A percentile compares a stretch with the other conserved stretches of the same genome.
Conservation (phyloP, 2,888 invertebrate genomes). For the Oligia strigilis region DNA sequence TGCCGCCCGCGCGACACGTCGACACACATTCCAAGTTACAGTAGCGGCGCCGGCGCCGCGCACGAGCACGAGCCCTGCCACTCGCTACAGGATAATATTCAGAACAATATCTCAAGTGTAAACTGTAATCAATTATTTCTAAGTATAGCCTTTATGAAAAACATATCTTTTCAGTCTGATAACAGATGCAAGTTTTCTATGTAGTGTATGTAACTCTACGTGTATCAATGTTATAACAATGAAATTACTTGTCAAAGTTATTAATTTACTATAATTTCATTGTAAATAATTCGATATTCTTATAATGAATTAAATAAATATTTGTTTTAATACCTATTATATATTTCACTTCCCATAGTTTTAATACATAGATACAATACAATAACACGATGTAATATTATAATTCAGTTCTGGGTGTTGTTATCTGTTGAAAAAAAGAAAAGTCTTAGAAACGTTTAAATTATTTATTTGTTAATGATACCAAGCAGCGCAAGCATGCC, state of each 20-base stretch:
- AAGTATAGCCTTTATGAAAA: slow-evolving; percentile 87
- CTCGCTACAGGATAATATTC: slow-evolving; percentile 81
- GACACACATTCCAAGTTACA: slow-evolving; percentile 88
- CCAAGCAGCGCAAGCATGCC: slow-evolving; percentile 55
- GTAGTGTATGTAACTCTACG: slow-evolving; percentile 87
- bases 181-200: slow-evolving; percentile 90
- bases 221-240: slow-evolving; percentile 89
- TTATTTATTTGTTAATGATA: slow-evolving; percentile 56
- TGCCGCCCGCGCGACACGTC: slow-evolving; percentile 72
- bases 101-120: slow-evolving; percentile 86
- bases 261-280: slow-evolving; percentile 88
- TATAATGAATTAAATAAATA: slow-evolving; percentile 89
- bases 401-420: slow-evolving; percentile 71
- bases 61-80: slow-evolving; percentile 54
- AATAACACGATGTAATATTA: slow-evolving; percentile 53
- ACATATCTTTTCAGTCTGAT: slow-evolving; percentile 89
- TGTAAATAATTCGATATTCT: slow-evolving; percentile 90
- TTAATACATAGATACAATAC: slow-evolving; percentile 24
- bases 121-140: slow-evolving; percentile 86
- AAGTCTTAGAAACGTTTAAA: slow-evolving; percentile 45
- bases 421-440: slow-evolving; percentile 70
- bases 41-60: slow-evolving; percentile 56
- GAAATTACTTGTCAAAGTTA: slow-evolving; percentile 86
- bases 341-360: slow-evolving; percentile 70
- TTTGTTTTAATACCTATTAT: slow-evolving; percentile 88